A percentile compares a stretch with the other conserved stretches of the same genome.
Conservation (phyloP, 2,113 vertebrate genomes). For the Cololabis saira region DNA sequence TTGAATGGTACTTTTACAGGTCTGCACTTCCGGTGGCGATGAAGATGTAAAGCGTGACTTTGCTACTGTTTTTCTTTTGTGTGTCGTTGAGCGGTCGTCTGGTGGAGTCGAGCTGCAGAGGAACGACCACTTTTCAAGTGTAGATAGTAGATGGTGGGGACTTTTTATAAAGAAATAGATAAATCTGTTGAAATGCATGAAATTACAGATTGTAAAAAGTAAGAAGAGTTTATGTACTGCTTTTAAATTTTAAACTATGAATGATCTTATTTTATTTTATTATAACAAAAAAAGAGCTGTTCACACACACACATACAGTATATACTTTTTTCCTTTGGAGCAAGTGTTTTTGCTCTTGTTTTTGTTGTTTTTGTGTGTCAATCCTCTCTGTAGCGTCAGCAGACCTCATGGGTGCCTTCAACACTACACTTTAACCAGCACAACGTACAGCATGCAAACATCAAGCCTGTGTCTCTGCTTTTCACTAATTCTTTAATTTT, state of each 20-base stretch:
- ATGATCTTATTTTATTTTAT: constrained; percentile 31
- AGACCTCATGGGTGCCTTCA: constrained; percentile 73
- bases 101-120: constrained; percentile 30
- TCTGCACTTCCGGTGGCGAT: constrained; percentile 66
- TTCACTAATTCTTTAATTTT: constrained; percentile 40
- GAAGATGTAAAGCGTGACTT: constrained; percentile 53
- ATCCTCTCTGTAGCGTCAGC: constrained; percentile 48
- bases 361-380: neutral
- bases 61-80: constrained; percentile 49
- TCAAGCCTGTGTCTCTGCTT: constrained; percentile 23
- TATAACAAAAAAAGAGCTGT: neutral
- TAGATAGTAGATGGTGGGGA: too few species aligned
- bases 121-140: constrained; percentile 35
- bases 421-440: constrained; percentile 56
- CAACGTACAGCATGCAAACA: constrained; percentile 49
- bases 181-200: constrained; percentile 53
- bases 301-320: too few species aligned
- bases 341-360: too few species aligned
- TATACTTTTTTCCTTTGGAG: neutral
- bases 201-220: neutral
- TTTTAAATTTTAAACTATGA: constrained; percentile 41
- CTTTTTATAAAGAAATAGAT: neutral
- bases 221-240: neutral
- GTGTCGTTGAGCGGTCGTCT: constrained; percentile 16
- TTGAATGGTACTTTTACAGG: constrained; percentile 73